Evolutionary conservation across 2,797 vertebrate species (phyloP).

Genomic region (Taenioides sp.): DNA sequence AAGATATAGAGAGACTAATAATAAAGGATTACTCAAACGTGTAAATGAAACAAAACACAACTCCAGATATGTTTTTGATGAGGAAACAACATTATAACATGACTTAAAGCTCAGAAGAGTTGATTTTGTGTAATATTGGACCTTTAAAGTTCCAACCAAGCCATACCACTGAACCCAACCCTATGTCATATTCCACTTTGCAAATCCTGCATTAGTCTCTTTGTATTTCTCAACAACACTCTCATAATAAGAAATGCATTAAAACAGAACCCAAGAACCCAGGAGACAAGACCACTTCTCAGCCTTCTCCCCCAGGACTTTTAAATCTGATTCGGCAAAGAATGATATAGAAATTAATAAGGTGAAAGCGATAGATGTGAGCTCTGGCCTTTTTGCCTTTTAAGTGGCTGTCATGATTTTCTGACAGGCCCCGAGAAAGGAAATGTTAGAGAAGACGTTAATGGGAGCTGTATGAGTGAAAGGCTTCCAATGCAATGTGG

Average conservation of each 20-base stretch:
- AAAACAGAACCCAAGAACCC: conserved; percentile 27
- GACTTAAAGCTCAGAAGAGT: too few relatives aligned
- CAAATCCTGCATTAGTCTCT: too few relatives aligned
- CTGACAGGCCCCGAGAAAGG: conserved; percentile 53
- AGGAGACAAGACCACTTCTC: conserved; percentile 43
- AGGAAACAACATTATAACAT: too few relatives aligned
- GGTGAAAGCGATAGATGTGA: conserved; percentile 55
- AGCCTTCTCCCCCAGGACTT: conserved; percentile 45
- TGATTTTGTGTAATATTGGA: too few relatives aligned
- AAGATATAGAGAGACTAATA: too few relatives aligned
- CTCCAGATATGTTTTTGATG: too few relatives aligned
- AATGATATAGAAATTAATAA: conserved; percentile 65
- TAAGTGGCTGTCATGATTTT: conserved; percentile 60
- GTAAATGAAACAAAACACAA: too few relatives aligned
- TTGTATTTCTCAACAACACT: too few relatives aligned
- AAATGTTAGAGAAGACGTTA: conserved; percentile 18
- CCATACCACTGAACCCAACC: too few relatives aligned
- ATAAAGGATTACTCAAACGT: too few relatives aligned
- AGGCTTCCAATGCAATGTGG: conserved; percentile 39
- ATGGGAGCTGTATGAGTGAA: conserved; percentile 39
- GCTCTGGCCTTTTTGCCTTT: conserved; percentile 57
- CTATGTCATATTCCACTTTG: too few relatives aligned
- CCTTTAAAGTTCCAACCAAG: too few relatives aligned
- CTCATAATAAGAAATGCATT: conserved; percentile 22
- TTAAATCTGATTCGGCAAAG: conserved; percentile 48